Conservation (phyloP, 2,888 invertebrate species). For the Limnephilus auricula region DNA sequence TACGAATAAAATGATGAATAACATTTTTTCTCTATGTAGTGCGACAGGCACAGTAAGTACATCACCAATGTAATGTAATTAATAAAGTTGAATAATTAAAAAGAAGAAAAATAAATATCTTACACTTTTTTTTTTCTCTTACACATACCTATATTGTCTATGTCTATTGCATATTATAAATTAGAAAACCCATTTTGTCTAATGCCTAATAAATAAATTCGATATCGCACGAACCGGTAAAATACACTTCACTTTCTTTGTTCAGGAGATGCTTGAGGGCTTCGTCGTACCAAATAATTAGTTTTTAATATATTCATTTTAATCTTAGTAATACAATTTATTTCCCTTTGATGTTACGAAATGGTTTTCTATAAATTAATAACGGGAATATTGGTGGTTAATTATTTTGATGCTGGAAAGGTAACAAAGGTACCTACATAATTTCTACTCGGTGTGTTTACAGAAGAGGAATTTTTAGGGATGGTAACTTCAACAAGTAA, state of each 20-base stretch:
- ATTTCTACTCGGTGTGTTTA: not conserved
- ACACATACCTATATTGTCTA: too few species aligned
- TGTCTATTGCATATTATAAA: not conserved
- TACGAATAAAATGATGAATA: too few species aligned
- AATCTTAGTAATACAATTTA: not conserved
- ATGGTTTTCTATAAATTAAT: not conserved
- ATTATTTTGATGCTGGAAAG: not conserved
- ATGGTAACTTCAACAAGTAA: not conserved
- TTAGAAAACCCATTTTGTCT: not conserved
- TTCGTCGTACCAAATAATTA: not conserved
- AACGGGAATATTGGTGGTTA: not conserved
- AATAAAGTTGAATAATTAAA: too few species aligned
- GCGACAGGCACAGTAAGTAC: too few species aligned
- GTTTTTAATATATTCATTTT: not conserved
- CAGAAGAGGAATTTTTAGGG: not conserved
- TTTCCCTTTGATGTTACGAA: not conserved
- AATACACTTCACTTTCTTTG: not conserved
- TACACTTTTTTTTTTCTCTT: too few species aligned
- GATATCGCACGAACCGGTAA: not conserved
- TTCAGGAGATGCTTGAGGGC: not conserved
- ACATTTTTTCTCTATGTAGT: too few species aligned
- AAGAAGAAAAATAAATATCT: too few species aligned
- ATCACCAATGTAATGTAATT: too few species aligned
- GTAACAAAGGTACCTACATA: not conserved
- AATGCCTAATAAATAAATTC: not conserved